These are phyloP conservation scores for Riparia riparia DNA, from an alignment of 2,113 vertebrate species.

Conservation along the genomic window DNA sequence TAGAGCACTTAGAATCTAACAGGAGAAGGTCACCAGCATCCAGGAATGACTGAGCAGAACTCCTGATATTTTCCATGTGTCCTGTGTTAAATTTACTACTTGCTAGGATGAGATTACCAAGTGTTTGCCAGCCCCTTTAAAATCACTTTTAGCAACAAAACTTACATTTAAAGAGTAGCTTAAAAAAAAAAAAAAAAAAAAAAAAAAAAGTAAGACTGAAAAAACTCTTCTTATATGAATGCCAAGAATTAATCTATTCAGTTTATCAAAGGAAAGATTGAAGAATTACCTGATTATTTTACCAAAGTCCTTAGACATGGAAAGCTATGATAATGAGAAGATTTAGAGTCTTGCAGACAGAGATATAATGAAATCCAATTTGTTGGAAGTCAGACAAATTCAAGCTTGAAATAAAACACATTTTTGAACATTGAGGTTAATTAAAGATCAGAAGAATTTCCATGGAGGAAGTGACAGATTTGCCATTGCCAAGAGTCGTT, in stretches of 20 bases:
- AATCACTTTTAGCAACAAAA: not conserved
- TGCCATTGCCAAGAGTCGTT: not conserved
- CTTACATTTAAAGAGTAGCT: not conserved
- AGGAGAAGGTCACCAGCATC: not conserved
- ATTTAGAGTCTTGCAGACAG: slow-evolving; percentile 15
- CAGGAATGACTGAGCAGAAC: not conserved
- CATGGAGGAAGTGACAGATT: not conserved
- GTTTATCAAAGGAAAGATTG: not conserved
- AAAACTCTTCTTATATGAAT: not conserved
- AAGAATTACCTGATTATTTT: slow-evolving; percentile 34
- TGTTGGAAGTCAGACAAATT: slow-evolving; percentile 14
- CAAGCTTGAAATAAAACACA: slow-evolving; percentile 3
- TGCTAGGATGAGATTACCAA: not conserved
- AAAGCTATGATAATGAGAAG: slow-evolving; percentile 37
- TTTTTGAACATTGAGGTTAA: slow-evolving; percentile 26
- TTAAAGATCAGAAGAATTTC: not conserved
- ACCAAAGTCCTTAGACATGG: not conserved
- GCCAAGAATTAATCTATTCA: not conserved
- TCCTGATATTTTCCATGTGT: not conserved
- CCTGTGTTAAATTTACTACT: not conserved
- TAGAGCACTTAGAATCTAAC: not conserved
- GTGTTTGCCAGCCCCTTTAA: not conserved
- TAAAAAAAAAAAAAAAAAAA: not conserved
- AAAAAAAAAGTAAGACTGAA: not conserved
- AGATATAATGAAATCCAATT: slow-evolving; percentile 28